Evolutionary conservation across 2,797 vertebrate genomes (phyloP).

Genomic region (Neopelma chrysocephalum): DNA sequence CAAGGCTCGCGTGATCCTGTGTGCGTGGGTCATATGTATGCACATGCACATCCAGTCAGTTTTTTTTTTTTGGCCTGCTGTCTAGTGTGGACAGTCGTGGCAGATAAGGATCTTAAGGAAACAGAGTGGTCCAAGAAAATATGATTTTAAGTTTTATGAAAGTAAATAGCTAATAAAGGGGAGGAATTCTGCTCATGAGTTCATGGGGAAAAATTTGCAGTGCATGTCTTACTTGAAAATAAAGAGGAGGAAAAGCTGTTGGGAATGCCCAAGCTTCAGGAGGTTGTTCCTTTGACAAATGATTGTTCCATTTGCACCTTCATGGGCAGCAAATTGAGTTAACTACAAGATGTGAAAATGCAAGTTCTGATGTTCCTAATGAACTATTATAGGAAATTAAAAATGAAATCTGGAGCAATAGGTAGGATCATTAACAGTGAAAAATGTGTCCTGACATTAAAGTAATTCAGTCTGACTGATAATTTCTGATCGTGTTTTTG

Average conservation of each 20-base stretch:
- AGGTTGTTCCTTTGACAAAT: background rate
- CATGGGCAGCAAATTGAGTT: background rate
- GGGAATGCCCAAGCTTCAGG: background rate
- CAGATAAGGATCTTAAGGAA: background rate
- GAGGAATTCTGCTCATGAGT: background rate
- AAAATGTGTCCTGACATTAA: background rate
- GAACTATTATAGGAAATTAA: background rate
- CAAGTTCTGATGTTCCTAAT: background rate
- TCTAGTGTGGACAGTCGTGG: background rate
- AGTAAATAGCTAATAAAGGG: background rate
- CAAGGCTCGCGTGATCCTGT: background rate
- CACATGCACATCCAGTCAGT: background rate
- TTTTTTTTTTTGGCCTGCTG: background rate
- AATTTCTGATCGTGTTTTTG: background rate
- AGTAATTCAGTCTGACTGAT: background rate
- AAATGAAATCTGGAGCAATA: background rate
- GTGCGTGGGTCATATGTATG: accelerated
- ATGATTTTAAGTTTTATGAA: background rate
- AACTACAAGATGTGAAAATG: background rate
- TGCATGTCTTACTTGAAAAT: background rate
- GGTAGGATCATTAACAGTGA: background rate
- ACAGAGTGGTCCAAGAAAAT: background rate
- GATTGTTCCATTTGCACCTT: background rate
- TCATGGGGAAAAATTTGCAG: background rate
- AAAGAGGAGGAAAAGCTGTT: background rate